Percentiles rank a stretch among this genome's conserved stretches.
These are phyloP conservation scores for Holothuria leucospilota DNA, from an alignment of 53 echinoderm and acorn worm genomes.

Conservation along the genomic window DNA sequence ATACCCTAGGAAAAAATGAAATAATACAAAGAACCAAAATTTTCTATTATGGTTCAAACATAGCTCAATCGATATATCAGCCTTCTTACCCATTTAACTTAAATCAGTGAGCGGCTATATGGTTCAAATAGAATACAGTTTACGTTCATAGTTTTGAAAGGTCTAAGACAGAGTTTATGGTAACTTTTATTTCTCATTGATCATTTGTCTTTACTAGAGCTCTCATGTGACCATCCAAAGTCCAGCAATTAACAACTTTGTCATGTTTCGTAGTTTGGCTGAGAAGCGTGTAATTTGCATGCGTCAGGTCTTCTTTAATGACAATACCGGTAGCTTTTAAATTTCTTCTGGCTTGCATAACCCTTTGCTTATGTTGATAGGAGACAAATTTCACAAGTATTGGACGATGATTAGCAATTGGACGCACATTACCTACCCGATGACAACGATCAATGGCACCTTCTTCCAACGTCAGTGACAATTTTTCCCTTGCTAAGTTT, in stretches of 20 bases:
- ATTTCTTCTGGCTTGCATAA: conserved; percentile 5
- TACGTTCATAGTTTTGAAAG: neutral
- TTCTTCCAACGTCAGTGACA: neutral
- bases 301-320: neutral
- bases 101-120: too few species aligned
- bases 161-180: neutral
- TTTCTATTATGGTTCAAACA: too few species aligned
- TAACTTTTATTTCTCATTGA: neutral
- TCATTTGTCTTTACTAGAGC: neutral
- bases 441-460: conserved; percentile 19
- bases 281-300: neutral
- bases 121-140: too few species aligned
- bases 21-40: too few species aligned
- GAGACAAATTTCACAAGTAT: neutral
- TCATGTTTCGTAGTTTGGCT: neutral
- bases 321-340: neutral
- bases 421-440: neutral
- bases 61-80: too few species aligned
- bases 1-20: too few species aligned
- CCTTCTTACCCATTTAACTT: too few species aligned
- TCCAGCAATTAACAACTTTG: neutral
- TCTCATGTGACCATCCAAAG: neutral
- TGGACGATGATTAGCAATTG: conserved; percentile 1
- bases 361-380: conserved; percentile 14
- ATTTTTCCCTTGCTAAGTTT: neutral